Base-by-base conservation (phyloP, 2,113 vertebrate genomes). In the Neomonachus schauinslandi region DNA sequence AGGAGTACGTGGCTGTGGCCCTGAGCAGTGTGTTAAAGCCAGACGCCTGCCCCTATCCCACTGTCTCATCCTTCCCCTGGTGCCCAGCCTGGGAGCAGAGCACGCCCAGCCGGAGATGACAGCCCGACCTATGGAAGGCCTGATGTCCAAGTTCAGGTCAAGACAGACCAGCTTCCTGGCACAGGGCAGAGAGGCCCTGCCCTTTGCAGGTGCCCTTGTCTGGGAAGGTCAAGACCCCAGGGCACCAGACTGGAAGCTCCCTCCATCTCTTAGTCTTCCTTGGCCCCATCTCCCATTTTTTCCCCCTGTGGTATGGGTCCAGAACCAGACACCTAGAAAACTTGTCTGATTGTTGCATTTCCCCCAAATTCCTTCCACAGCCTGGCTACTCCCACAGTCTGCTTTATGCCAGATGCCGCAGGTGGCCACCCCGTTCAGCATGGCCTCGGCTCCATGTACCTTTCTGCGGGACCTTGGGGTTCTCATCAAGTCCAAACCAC, bases 21-120 rank as follows among this genome's bases (percentile, higher is more conserved):
- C 53, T 49, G 81, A 91, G 95, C 53, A 55, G 92, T 89, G 96
- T 86, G 53, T 91, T 69, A 89, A 92, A 94, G 85, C 72, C 59
- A 49, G 81, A 81, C 8, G 24, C 80, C 96, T 10, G 1, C 31
- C 72, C 69, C 16, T 4, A 12, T 33, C 91, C 36, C 55, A 24
- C 65, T 0, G 13, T 67, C 65, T 91, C 53, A 3, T 67, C 90
- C 83, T n/a, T 33, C 26, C n/a, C 57, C 79, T 0, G 0, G 71
- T 76, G 42, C 81, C 86, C 61, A 39, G 33, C 84, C 93, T 61
- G 2, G 39, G 57, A 81, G 76, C 36, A 53, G 57, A 14, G 13
- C 16, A 15, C 8, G 61, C 49, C 94, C 71, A 2, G 4, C 31
- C 28, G 7, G 57, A 71, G 33, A 24, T 1, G 55, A 84, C 3